A percentile compares a stretch with the other conserved stretches of the same genome.
phyloP scores from a whole-genome alignment of 2,797 vertebrate species.

The Sebastes diaconus region DNA sequence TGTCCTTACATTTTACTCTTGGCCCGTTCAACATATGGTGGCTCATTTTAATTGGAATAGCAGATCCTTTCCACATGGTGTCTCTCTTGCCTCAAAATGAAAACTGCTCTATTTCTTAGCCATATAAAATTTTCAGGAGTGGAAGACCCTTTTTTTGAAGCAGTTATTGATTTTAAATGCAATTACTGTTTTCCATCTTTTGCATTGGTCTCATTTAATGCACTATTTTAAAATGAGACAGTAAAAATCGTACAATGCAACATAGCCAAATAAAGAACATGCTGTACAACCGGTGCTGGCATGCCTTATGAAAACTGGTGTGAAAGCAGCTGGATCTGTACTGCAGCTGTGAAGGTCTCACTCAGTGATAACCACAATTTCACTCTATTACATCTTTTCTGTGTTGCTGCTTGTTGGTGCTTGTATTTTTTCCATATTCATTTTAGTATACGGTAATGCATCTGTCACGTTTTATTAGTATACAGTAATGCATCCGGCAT shows the following conservation, averaged over 20 bases:
- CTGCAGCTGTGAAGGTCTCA: background rate
- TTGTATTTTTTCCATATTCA: background rate
- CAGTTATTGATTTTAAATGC: background rate
- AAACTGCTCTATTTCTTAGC: background rate
- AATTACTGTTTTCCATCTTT: background rate
- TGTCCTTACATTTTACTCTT: slow-evolving; percentile 2
- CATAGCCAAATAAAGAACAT: background rate
- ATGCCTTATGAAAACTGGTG: background rate
- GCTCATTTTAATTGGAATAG: slow-evolving; percentile 16
- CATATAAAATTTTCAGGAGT: background rate
- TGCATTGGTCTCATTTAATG: background rate
- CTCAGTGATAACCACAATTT: background rate
- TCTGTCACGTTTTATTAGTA: background rate
- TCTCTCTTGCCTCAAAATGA: slow-evolving; percentile 45
- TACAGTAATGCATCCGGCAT: background rate
- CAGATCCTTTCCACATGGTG: slow-evolving; percentile 55
- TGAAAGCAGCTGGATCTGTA: background rate
- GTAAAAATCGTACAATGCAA: background rate
- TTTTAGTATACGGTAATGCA: background rate
- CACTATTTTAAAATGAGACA: background rate
- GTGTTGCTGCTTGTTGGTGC: background rate
- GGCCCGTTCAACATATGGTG: background rate
- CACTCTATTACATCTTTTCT: background rate
- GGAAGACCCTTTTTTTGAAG: background rate
- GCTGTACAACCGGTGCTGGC: background rate